Conservation (phyloP, 2,888 invertebrate genomes). For the Saturnia japonica region DNA sequence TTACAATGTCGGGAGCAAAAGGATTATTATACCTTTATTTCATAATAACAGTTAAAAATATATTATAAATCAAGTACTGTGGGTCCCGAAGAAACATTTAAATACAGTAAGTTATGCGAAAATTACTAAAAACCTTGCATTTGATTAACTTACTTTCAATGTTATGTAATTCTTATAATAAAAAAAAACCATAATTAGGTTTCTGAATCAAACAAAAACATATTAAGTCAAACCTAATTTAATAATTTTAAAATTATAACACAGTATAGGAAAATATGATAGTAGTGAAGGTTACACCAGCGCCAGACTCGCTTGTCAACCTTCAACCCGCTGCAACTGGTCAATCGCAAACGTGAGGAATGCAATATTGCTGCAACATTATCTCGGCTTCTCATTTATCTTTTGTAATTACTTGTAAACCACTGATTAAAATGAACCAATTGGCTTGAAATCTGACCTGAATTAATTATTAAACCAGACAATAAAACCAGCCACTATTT, state of each 20-base stretch:
- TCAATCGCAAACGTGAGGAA: conserved; percentile 46
- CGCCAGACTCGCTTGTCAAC: conserved; percentile 41
- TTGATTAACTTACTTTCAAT: too few species aligned
- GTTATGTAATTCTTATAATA: too few species aligned
- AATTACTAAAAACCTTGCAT: too few species aligned
- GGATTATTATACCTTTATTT: too few species aligned
- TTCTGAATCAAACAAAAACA: too few species aligned
- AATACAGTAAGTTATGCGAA: too few species aligned
- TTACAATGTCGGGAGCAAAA: neutral
- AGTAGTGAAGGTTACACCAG: conserved; percentile 26
- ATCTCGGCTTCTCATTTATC: conserved; percentile 38
- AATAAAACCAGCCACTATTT: neutral
- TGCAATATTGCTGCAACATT: conserved; percentile 53
- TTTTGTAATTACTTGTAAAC: conserved; percentile 32
- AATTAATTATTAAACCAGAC: neutral
- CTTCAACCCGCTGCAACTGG: conserved; percentile 58
- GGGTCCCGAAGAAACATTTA: too few species aligned
- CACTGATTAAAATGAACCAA: conserved; percentile 19
- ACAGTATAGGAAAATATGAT: conserved; percentile 33
- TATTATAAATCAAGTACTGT: too few species aligned
- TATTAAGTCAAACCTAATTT: neutral
- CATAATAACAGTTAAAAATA: too few species aligned
- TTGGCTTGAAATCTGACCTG: conserved; percentile 7
- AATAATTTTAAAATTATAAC: conserved; percentile 1
- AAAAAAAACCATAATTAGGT: too few species aligned